Percentiles rank a stretch among this genome's conserved stretches.
These are phyloP conservation scores for Scaptomyza polygonia DNA, from an alignment of 2,888 invertebrate species.

Conservation along the genomic window DNA sequence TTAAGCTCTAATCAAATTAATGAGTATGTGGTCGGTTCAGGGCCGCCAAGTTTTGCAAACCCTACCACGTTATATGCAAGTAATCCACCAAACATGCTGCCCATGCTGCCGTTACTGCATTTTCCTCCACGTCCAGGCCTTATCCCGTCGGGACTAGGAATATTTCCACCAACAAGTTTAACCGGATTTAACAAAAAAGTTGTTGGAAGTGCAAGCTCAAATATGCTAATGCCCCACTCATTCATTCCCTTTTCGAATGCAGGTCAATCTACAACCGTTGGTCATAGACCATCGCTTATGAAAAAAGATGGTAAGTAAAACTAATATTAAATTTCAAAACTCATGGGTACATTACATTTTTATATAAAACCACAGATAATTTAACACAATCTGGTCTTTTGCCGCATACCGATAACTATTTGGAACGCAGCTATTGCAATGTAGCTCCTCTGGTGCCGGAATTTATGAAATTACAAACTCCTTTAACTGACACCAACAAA, in stretches of 20 bases:
- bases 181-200: constrained; percentile 50
- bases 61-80: constrained; percentile 24
- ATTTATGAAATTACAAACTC: constrained; percentile 69
- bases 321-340: background rate
- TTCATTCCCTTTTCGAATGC: constrained; percentile 44
- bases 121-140: constrained; percentile 86
- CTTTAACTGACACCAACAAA: constrained; percentile 13
- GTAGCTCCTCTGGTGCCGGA: constrained; percentile 83
- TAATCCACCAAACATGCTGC: constrained; percentile 73
- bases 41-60: background rate
- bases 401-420: constrained; percentile 16
- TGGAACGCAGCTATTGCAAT: constrained; percentile 81
- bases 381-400: constrained; percentile 10
- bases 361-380: constrained; percentile 19
- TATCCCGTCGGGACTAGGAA: constrained; percentile 85
- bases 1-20: constrained; percentile 2
- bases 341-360: constrained; percentile 1
- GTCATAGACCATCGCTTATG: constrained; percentile 8
- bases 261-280: constrained; percentile 3
- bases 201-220: background rate
- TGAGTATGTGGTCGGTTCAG: constrained; percentile 1
- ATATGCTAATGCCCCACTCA: constrained; percentile 39
- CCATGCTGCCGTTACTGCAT: constrained; percentile 78
- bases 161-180: constrained; percentile 84
- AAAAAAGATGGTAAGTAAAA: constrained; percentile 35